Evolutionary conservation across 2,797 vertebrate species (phyloP), one percentile per base, ranked within the genome.

Genomic region (Megaceryle alcyon): DNA sequence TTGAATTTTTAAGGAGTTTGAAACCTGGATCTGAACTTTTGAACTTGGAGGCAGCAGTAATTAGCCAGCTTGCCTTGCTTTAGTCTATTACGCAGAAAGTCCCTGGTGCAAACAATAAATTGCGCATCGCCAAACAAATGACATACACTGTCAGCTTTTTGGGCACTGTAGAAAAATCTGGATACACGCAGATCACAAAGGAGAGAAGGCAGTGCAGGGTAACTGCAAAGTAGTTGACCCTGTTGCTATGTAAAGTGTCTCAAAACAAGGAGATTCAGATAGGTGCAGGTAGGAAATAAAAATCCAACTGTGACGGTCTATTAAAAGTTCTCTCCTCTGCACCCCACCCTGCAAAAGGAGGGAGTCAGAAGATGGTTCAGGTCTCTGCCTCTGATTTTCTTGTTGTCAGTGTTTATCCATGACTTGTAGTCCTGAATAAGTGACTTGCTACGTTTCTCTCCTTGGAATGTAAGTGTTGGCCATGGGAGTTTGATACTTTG

Each of bases 41-140:
- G 82, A 92, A 57, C 75, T 81, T 41, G 35, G 35, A 71, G 43
- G 43, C 41, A n/a, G 18, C 28, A 56, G 39, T 80, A 49, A 75
- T 75, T 51, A 78, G 61, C 60, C 44, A 93, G 44, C 72, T 89
- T 89, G 71, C 76, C n/a, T 44, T 44, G 59, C 43, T 73, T 79
- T 57, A 17, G 37, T 70, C 60, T 41, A 13, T 90, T 57, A 35
- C 25, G 18, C 20, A 63, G 39, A 22, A 76, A 21, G 54, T 60
- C 59, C 51, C 14, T 57, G 33, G 61, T n/a, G 76, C 33, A 68
- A 75, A 70, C 53, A 48, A 6, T 65, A 51, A 82, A 73, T 44
- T 44, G 4, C 25, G 3, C 31, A 8, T 59, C 70, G 78, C 39
- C 17, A 2, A 70, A 35, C 25, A 71, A 72, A 39, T 66, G 59